Evolutionary conservation across 2,797 vertebrate genomes (phyloP).

Genomic region (Pyrrhura leucotis): DNA sequence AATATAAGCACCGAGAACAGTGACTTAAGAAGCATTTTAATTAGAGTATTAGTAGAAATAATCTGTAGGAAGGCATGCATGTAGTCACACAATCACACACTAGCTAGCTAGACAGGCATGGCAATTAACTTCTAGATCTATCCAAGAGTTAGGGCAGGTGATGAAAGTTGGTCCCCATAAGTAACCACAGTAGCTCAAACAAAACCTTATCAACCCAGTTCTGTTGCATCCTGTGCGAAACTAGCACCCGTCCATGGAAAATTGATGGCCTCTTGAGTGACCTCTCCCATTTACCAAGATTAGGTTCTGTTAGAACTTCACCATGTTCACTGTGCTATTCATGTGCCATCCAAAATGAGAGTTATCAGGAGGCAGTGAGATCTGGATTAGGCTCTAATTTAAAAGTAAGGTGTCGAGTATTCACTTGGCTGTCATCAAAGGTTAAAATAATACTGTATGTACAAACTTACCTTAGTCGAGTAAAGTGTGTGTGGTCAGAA

Average conservation of each 20-base stretch:
- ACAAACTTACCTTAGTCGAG: neutral
- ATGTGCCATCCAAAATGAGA: neutral
- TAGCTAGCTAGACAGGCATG: neutral
- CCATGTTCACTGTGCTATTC: accelerated
- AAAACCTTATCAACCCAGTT: neutral
- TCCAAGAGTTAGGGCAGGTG: neutral
- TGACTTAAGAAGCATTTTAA: slow-evolving; percentile 18
- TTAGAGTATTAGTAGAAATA: slow-evolving; percentile 22
- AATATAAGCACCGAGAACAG: neutral
- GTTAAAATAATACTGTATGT: neutral
- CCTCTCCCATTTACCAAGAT: neutral
- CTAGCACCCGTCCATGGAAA: neutral
- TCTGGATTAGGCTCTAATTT: neutral
- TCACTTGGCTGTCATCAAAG: neutral
- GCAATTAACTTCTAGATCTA: neutral
- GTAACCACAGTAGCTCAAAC: neutral
- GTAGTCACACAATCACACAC: neutral
- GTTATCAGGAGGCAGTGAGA: neutral
- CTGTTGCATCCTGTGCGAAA: neutral
- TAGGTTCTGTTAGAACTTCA: neutral
- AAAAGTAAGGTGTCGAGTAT: neutral
- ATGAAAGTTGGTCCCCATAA: accelerated
- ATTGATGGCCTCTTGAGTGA: neutral
- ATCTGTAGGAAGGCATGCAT: neutral
- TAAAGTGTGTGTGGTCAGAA: neutral